A percentile compares a stretch with the other conserved stretches of the same genome.
Conservation (phyloP, 2,113 vertebrate genomes). For the Nematolebias whitei region DNA sequence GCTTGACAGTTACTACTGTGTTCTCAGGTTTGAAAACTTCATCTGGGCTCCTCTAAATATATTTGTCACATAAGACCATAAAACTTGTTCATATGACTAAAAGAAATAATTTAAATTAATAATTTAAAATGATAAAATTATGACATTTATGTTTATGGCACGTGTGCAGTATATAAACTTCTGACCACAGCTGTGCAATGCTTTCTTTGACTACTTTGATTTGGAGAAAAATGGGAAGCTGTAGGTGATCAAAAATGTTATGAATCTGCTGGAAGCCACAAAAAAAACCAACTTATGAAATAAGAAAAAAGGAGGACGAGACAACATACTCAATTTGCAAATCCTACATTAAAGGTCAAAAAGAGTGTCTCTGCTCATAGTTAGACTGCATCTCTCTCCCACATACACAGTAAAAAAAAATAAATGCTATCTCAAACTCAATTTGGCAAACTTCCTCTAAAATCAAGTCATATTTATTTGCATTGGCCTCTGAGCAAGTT, state of each 20-base stretch:
- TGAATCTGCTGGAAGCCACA: slow-evolving; percentile 14
- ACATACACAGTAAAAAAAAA: neutral
- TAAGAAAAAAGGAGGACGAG: slow-evolving; percentile 9
- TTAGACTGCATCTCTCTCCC: neutral
- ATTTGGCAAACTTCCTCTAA: slow-evolving; percentile 17
- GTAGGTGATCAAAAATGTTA: slow-evolving; percentile 22
- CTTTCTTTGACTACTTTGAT: neutral
- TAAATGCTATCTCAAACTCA: slow-evolving; percentile 9
- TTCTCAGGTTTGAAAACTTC: too few species aligned
- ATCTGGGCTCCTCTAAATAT: too few species aligned
- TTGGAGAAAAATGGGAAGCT: neutral
- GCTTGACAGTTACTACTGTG: too few species aligned
- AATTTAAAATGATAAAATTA: too few species aligned
- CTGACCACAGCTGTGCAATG: too few species aligned
- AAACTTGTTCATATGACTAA: too few species aligned
- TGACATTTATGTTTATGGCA: too few species aligned
- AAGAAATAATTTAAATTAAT: too few species aligned
- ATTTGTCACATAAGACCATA: too few species aligned
- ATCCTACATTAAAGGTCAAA: slow-evolving; percentile 57
- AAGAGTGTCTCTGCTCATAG: slow-evolving; percentile 20
- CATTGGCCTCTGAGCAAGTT: slow-evolving; percentile 5
- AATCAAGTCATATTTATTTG: slow-evolving; percentile 1
- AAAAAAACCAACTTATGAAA: slow-evolving; percentile 9
- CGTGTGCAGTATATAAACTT: too few species aligned
- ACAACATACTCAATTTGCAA: slow-evolving; percentile 35